These are phyloP conservation scores for Zenarchopterus dispar DNA, from an alignment of 2,797 vertebrate species.

Conservation along the genomic window DNA sequence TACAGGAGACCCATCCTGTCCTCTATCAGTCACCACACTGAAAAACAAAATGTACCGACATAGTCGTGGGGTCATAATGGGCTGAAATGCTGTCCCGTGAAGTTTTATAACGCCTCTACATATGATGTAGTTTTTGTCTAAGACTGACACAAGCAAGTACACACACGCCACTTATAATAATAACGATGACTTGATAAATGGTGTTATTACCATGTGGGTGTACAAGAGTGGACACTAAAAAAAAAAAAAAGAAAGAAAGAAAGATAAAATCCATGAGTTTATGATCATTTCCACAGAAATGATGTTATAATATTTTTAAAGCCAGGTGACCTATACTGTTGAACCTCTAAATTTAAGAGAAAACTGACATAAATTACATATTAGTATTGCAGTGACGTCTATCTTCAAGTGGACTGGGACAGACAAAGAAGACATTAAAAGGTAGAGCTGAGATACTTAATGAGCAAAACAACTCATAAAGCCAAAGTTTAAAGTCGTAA, in stretches of 20 bases:
- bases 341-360: neutral
- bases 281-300: no score
- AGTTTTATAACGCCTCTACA: conserved; percentile 12
- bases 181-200: conserved; percentile 9
- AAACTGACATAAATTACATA: neutral
- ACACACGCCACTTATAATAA: neutral
- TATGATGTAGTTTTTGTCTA: conserved; percentile 5
- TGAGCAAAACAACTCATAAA: conserved; percentile 17
- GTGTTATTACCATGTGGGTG: conserved; percentile 1
- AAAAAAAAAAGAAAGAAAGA: neutral
- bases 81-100: neutral
- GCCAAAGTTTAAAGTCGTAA: conserved; percentile 31
- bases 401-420: neutral
- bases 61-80: no score
- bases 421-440: conserved; percentile 5
- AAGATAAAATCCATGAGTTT: neutral
- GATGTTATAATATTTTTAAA: no score
- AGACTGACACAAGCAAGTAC: conserved; percentile 18
- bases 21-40: no score
- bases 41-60: no score
- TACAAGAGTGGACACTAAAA: neutral
- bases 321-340: no score
- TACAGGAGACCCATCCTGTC: no score
- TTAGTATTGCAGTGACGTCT: conserved; percentile 1
- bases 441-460: conserved; percentile 21